Evolutionary conservation across 1,140 invertebrate genomes (phyloP), one percentile per base, ranked within the genome.

Genomic region (Zaprionus tsacasi): DNA sequence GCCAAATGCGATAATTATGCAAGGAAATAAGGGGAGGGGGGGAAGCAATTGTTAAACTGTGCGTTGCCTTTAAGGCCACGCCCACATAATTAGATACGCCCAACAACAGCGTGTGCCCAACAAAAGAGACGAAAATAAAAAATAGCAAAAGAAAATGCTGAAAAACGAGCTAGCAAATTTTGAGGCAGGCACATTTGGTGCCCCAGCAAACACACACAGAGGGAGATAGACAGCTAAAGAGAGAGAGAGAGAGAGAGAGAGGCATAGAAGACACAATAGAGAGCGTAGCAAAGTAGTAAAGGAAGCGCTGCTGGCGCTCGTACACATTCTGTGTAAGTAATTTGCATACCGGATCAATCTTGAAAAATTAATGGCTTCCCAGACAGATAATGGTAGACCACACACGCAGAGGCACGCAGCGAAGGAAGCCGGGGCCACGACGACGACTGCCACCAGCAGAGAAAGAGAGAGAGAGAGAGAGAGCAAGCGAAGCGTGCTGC

Each of bases 301-400:
- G 85, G 82, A 87, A 83, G 66, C 83, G 83, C 85, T 88, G 83
- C 77, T 81, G 81, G 81, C 69, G 65, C 81, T 87, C 83, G 80
- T 81, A 72, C 83, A 88, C 81, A 89, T 87, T 87, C 80, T 82
- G 71, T 91, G 88, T 87, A 91, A 91, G 88, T 91, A 91, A 91
- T 91, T 91, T 91, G 88, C 88, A 91, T 91, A 91, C 88, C 88
- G 88, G 88, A 91, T 91, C 88, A 91, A 91, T 91, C 88, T 91
- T 91, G 88, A 91, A 91, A 89, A 91, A 91, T 91, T 91, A 91
- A 91, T 91, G 88, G 88, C 88, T 91, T 91, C 88, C 88, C 88
- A 91, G 88, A 91, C 88, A 91, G 88, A 91, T 91, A 91, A 91
- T 91, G 88, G 88, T 91, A 91, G 78, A 88, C 88, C 88, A 81